A percentile compares a stretch with the other conserved stretches of the same genome.
Evolutionary conservation across 2,113 vertebrate genomes (phyloP).

Genomic region (Rattus norvegicus): GRCr8 NC_086035.1:1708001-1708500

Average conservation of each 20-base stretch:
- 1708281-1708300: not conserved
- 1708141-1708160: not conserved
- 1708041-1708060: not conserved
- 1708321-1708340: not conserved
- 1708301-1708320: not conserved
- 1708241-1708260: not conserved
- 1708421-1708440: too few species aligned
- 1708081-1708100: constrained; percentile 10
- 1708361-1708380: too few species aligned
- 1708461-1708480: too few species aligned
- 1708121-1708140: not conserved
- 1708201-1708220: not conserved
- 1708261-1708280: not conserved
- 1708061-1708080: not conserved
- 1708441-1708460: too few species aligned
- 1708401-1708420: too few species aligned
- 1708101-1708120: not conserved
- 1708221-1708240: not conserved
- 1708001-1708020: not conserved
- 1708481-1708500: too few species aligned
- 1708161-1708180: constrained; percentile 8
- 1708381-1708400: too few species aligned
- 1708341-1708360: too few species aligned
- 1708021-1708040: not conserved
- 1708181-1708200: not conserved